phyloP scores from a whole-genome alignment of 2,113 vertebrate species.

The Ellobius talpinus region DNA sequence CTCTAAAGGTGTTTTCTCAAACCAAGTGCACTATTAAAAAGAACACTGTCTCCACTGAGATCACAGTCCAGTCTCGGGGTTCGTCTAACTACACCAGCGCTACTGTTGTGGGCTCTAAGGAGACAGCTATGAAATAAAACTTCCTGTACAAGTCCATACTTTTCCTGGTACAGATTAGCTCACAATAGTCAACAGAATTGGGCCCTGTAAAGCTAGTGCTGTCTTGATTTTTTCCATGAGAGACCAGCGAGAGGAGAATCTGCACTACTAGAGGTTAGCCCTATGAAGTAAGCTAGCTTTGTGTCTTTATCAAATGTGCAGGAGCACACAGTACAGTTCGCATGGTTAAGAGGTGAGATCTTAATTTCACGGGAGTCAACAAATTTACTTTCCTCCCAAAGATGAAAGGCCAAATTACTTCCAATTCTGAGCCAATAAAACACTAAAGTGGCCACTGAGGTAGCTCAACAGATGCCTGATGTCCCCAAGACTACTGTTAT shows the following conservation, averaged over 20 bases:
- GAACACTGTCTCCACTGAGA: not conserved
- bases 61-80: not conserved
- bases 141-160: not conserved
- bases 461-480: not conserved
- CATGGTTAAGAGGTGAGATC: not conserved
- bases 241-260: not conserved
- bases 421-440: not conserved
- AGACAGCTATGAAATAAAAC: not conserved
- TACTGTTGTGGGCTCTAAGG: not conserved
- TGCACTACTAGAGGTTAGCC: not conserved
- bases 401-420: not conserved
- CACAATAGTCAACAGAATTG: not conserved
- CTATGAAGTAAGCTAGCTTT: not conserved
- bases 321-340: accelerated
- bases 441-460: not conserved
- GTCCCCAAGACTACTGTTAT: not conserved
- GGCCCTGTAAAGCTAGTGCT: not conserved
- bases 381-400: not conserved
- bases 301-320: too few relatives aligned
- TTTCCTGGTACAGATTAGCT: not conserved
- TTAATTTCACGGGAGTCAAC: not conserved
- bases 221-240: not conserved
- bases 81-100: not conserved
- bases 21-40: not conserved
- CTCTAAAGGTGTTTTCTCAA: not conserved